phyloP scores from a whole-genome alignment of 2,113 vertebrate genomes.

The Lepisosteus osseus region DNA sequence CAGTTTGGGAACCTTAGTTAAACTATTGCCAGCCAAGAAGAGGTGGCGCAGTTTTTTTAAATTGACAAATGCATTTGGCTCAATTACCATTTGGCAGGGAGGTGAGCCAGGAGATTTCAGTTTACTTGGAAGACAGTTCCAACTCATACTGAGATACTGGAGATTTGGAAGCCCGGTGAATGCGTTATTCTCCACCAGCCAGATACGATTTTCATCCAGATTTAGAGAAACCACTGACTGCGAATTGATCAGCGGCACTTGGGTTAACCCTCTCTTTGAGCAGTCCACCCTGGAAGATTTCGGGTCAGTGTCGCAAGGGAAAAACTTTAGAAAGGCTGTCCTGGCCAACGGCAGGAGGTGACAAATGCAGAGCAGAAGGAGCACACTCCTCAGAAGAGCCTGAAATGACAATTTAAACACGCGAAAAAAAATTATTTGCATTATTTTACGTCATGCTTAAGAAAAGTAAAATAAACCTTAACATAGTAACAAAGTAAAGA shows the following conservation, averaged over 20 bases:
- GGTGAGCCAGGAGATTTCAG: constrained; percentile 23
- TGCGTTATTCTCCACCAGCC: constrained; percentile 23
- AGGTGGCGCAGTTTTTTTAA: constrained; percentile 48
- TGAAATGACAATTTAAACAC: constrained; percentile 28
- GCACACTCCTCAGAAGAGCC: constrained; percentile 35
- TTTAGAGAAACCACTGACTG: constrained; percentile 44
- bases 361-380: constrained; percentile 34
- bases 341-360: constrained; percentile 38
- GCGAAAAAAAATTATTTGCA: not conserved
- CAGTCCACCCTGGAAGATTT: constrained; percentile 54
- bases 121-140: constrained; percentile 54
- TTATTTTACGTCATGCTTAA: too few relatives aligned
- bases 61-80: constrained; percentile 45
- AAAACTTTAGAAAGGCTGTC: constrained; percentile 48
- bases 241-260: constrained; percentile 51
- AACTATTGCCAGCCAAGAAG: constrained; percentile 62
- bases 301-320: constrained; percentile 60
- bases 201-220: constrained; percentile 54
- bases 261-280: constrained; percentile 38
- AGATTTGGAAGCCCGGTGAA: constrained; percentile 62
- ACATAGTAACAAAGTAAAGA: too few relatives aligned
- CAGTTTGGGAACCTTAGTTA: constrained; percentile 56
- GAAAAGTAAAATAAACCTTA: too few relatives aligned
- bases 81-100: constrained; percentile 51
- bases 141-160: constrained; percentile 45